Evolutionary conservation across 2,797 vertebrate species (phyloP).

Genomic region (Nannoperca australis): DNA sequence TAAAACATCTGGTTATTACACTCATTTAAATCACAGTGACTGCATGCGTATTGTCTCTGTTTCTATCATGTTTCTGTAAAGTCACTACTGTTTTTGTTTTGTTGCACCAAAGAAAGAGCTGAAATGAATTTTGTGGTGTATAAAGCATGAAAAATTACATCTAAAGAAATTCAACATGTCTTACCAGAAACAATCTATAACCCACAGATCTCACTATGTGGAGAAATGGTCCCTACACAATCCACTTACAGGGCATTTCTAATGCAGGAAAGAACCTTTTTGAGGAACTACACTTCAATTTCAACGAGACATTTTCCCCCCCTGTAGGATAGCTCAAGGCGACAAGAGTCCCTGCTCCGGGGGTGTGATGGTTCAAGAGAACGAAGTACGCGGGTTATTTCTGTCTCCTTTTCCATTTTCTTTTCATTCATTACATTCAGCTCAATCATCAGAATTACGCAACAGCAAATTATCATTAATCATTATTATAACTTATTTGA

Average conservation of each 20-base stretch:
- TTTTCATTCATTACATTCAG: conserved; percentile 4
- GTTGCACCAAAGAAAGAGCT: not conserved
- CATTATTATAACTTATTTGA: not conserved
- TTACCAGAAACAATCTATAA: not conserved
- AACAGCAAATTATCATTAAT: not conserved
- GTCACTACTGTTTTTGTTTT: not conserved
- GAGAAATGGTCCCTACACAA: too few species aligned
- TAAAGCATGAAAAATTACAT: not conserved
- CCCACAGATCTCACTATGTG: not conserved
- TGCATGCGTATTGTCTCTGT: too few species aligned
- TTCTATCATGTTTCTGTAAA: too few species aligned
- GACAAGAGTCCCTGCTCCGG: too few species aligned
- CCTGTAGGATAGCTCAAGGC: too few species aligned
- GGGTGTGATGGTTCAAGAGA: too few species aligned
- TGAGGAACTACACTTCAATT: not conserved
- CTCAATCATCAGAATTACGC: not conserved
- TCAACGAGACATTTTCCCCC: too few species aligned
- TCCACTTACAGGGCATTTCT: not conserved
- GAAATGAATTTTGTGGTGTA: not conserved
- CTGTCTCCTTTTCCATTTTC: not conserved
- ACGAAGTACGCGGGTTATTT: not conserved
- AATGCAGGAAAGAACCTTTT: not conserved
- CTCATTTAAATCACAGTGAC: too few species aligned
- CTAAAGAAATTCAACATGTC: not conserved
- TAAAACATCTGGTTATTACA: not conserved